Percentiles rank a stretch among this genome's conserved stretches.
Evolutionary conservation across 2,888 invertebrate species (phyloP).

Genomic region (Callyntrura guangdongensis): DNA sequence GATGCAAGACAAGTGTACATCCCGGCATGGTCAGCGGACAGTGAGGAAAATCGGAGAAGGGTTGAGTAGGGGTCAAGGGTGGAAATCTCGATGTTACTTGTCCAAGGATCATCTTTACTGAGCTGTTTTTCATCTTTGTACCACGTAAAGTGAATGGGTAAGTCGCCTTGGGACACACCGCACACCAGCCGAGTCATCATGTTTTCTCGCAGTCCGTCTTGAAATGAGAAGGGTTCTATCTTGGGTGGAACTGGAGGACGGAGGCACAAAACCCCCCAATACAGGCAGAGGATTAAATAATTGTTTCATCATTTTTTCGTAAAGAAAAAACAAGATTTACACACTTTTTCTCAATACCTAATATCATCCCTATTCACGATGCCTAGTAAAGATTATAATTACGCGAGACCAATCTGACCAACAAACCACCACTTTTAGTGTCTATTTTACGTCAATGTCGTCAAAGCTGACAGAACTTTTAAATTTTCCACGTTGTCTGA

Average conservation of each 20-base stretch:
- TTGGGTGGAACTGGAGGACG: slow-evolving; percentile 91
- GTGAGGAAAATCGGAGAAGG: slow-evolving; percentile 85
- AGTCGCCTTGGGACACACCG: slow-evolving; percentile 93
- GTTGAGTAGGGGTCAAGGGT: slow-evolving; percentile 83
- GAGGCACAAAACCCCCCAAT: slow-evolving; percentile 52
- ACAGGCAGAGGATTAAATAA: slow-evolving; percentile 43
- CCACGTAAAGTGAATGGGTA: slow-evolving; percentile 93
- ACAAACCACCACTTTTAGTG: not conserved
- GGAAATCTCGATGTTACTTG: slow-evolving; percentile 81
- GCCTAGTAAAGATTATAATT: not conserved
- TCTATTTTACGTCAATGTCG: not conserved
- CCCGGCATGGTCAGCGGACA: slow-evolving; percentile 85
- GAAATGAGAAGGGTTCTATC: slow-evolving; percentile 94
- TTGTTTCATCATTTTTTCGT: not conserved
- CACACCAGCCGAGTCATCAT: slow-evolving; percentile 93
- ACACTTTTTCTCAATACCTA: not conserved
- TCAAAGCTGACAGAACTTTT: not conserved
- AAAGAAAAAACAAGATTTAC: slow-evolving; percentile 6
- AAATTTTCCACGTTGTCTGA: slow-evolving; percentile 46
- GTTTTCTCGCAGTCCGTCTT: slow-evolving; percentile 93
- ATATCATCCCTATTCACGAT: not conserved
- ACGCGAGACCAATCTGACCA: not conserved
- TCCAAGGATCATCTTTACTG: slow-evolving; percentile 74
- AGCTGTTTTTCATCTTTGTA: slow-evolving; percentile 89
- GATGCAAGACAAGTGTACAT: slow-evolving; percentile 85